Evolutionary conservation across 2,797 vertebrate species (phyloP), one percentile per base, ranked within the genome.

Genomic region (Poeciliopsis turneri): DNA sequence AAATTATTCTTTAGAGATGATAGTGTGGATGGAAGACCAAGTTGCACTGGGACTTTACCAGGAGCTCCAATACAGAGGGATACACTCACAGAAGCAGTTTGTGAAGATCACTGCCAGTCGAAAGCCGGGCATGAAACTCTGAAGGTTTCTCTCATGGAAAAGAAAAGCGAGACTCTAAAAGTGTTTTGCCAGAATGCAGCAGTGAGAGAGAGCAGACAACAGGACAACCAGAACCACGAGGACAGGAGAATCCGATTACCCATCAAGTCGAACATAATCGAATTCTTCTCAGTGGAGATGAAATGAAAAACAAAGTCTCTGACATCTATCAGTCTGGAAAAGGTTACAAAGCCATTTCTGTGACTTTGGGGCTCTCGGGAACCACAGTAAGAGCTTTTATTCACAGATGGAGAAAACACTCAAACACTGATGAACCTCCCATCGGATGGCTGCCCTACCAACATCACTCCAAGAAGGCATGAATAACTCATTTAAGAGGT

Each of bases 241-340:
- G 23, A 11, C 66, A 69, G 39, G 23, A 41, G 10, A 69, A 69
- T 69, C 10, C 25, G 23, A n/a, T 69, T 69, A 43, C 66, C 10
- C 15, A 5, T n/a, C 23, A 41, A 41, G 66, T 69, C 2, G 23
- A 69, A 69, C 20, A n/a, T 69, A 69, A 69, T 69, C 43, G 5
- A 69, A 69, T 69, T 69, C 11, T 43, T 43, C 23, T 41, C 25
- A 45, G 68, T 43, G 25, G 25, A 70, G 39, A n/a, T 43, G 68
- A 70, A 41, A 43, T 45, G 23, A 45, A 45, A 70, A 70, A 28
- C 68, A 28, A n/a, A 70, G 68, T 70, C 11, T 45, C 66, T 69
- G 23, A 69, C 39, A n/a, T 69, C 12, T 7, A 69, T 69, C 66
- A 69, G 39, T 45, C 41, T 69, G 39, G 41, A 69, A 69, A 69